Percentiles rank a stretch among this genome's conserved stretches.
phyloP scores from a whole-genome alignment of 2,113 vertebrate species.

The Glaucomys volans region DNA sequence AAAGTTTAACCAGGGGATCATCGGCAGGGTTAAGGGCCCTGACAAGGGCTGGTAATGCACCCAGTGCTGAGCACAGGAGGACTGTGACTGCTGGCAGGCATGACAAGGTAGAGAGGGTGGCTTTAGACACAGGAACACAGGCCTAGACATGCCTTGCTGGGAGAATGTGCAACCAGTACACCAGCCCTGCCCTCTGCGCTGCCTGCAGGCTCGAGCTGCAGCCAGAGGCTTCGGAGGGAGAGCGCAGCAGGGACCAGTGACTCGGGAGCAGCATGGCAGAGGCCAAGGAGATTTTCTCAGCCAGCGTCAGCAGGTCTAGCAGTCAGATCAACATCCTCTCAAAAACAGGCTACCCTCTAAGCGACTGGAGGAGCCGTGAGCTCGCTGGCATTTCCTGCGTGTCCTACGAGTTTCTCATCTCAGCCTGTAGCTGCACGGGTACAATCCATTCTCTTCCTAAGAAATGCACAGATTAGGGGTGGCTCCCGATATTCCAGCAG shows the following conservation, averaged over 20 bases:
- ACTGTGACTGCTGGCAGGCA: background rate
- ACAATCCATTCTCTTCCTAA: background rate
- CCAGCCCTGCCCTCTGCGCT: background rate
- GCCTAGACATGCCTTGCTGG: background rate
- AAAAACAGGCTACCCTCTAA: background rate
- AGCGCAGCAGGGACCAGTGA: no score
- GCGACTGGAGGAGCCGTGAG: background rate
- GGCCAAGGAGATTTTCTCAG: background rate
- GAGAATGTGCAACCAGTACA: background rate
- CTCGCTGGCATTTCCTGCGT: no score
- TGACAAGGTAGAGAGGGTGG: background rate
- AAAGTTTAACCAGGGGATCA: background rate
- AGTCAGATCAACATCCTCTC: background rate
- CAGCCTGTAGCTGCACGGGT: no score
- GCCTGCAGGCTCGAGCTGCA: background rate
- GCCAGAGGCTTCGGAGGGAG: no score
- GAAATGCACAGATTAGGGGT: background rate
- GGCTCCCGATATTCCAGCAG: background rate
- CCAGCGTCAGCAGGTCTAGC: background rate
- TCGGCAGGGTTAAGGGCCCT: background rate
- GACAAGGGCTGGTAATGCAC: background rate
- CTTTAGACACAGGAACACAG: background rate
- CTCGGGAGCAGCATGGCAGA: background rate
- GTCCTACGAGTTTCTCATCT: background rate
- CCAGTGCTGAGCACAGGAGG: background rate